Evolutionary conservation across 2,797 vertebrate species (phyloP), one percentile per base, ranked within the genome.

Genomic region (Loriculus beryllinus): DNA sequence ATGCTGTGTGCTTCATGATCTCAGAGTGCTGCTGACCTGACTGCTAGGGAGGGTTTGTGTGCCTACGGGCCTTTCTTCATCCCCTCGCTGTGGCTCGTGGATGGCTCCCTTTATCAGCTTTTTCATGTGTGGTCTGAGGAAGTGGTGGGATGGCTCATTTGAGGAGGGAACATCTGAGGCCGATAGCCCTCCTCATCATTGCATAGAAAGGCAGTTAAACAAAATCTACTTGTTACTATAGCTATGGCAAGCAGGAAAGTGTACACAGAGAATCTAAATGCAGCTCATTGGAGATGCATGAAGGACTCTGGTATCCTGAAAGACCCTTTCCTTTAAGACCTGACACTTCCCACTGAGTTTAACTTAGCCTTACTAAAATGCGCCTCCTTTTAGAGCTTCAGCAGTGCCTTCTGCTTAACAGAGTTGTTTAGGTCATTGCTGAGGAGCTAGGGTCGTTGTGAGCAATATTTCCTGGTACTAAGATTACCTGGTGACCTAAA

Each of bases 51-150:
- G 19, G 4, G 5, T 74, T 87, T 80, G 14, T 72, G n/a, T 49
- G 45, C 29, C 12, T 4, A 10, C 48, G 17, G 22, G 25, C 13
- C 33, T 65, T 57, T 59, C 63, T 76, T 85, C 25, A 35, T 56
- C 31, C 28, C 9, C 14, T 83, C 7, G 4, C 0, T 1, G 1
- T 19, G 15, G 26, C 22, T 74, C 21, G 5, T 3, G 4, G 45
- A 20, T 8, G n/a, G 10, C 15, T 77, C 7, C 23, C 21, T 74
- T 39, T 6, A 54, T 54, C 33, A 33, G 6, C 8, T 37, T 59
- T 79, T 51, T 56, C 11, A 3, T 70, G 29, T 10, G 63, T 86
- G 33, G n/a, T 54, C 23, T 0, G 2, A 76, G 54, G 25, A 69
- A 12, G 8, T 37, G 19, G 12, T 69, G 33, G 25, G 21, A 28